Evolutionary conservation across 2,113 vertebrate genomes (phyloP), one percentile per base, ranked within the genome.

Genomic region (Dendropsophus ebraccatus): DNA sequence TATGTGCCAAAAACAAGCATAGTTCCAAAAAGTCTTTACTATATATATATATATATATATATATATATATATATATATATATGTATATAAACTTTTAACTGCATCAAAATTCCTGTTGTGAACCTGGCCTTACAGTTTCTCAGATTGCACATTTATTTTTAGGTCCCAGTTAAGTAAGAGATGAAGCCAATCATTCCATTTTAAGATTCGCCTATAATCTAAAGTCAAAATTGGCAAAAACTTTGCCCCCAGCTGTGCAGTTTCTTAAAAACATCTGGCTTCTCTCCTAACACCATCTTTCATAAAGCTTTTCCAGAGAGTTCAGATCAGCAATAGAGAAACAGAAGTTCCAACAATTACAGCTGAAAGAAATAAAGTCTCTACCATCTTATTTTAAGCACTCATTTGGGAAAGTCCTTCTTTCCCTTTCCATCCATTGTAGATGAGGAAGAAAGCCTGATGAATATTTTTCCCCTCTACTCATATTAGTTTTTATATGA

Each of bases 341-440:
- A 67, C 21, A 28, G 0, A 25, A 14, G 65, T 81, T 81, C 79
- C 54, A 65, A 11, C 41, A 37, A 65, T 81, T 81, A 49, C 37
- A 81, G 79, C 56, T 81, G 79, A 81, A 58, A 80, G 77, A 58
- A 58, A 47, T 65, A 37, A 81, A 81, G 58, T 12, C 30, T 80
- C 62, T 62, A 62, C 54, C 77, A 60, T 65, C 35, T 13, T 30
- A 28, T 25, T 81, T 47, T 81, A 41, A 81, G 35, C 45, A 30
- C 58, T 62, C 79, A 41, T 47, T 65, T 81, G 37, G 79, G 58
- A 81, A 65, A 65, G 35, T 41, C 58, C 37, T 47, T 13, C 37
- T 65, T 37, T 41, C 32, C 65, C 62, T 81, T 81, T 65, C 79
- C 79, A 49, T 28, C 6, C 25, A 32, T 9, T 76, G 11, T 81